Base-by-base conservation (phyloP, 2,888 invertebrate species). In the Cephus pulcher region DNA sequence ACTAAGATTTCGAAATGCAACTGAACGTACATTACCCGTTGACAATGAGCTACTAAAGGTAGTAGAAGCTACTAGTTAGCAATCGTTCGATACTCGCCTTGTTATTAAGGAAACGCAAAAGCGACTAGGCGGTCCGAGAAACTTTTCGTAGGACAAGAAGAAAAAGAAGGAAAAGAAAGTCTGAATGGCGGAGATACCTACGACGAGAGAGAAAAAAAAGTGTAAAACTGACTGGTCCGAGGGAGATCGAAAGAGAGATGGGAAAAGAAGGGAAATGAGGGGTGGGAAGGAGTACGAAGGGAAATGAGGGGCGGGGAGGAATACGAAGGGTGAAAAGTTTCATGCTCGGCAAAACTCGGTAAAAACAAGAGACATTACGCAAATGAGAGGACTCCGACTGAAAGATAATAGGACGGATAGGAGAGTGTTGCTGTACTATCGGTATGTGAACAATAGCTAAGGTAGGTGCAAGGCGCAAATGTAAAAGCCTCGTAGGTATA, bases 281-380 rank as follows among this genome's bases (percentile, higher is more conserved):
- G 34, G 9, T 15, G 6, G 15, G 12, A 4, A 6, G 30, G 12
- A 23, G 23, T 30, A 30, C 32, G n/a, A 76, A 74, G 12, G 73
- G 4, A 74, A 74, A 74, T 73, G 68, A 33, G 33, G 12, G 34
- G 9, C 15, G 6, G 15, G 12, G 1, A 6, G 30, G 12, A 23
- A 56, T 30, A 30, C 32, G 71, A 75, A 75, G 77, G 69, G 71
- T 74, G 35, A 76, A 76, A 80, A 80, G 76, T 79, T 81, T 79
- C 79, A 78, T 80, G 78, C 79, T 79, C 73, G 75, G 71, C 74
- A 70, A 75, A 33, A 73, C 76, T 77, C 70, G 33, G 77, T 56
- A 80, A 81, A 81, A 81, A 81, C 74, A 78, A 76, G 75, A 68
- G 76, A 79, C 81, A 80, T 81, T 81, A 81, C 78, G 81, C 80